Base-by-base conservation (phyloP, 2,888 invertebrate genomes). In the Norana najaformis region DNA sequence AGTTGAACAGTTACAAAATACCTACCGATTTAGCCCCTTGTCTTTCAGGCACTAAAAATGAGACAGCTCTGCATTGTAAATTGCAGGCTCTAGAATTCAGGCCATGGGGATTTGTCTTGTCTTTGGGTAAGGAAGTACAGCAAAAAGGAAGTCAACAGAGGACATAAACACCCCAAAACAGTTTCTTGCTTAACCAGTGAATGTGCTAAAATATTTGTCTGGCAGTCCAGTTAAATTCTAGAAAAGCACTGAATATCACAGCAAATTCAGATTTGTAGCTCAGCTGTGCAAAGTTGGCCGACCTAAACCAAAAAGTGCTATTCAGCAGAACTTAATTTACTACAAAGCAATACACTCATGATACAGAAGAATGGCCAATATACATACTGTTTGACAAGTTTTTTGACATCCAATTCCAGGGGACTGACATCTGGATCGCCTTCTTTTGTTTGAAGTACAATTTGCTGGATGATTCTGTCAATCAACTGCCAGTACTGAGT, bases 391-490 rank as follows among this genome's bases (percentile, higher is more conserved):
- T 97, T 97, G 8, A 98, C 97, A 90, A 98, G 96, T 95, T 98
- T 97, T 92, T 97, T 97, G 11, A 98, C 98, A 94, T 98, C 97
- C 91, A 98, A 97, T 91, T 97, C 96, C 38, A 98, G 96, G 0
- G 98, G 97, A 0, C 97, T 96, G 30, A 97, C 96, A 93, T 98
- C 98, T 13, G 97, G 97, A 94, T 98, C 97, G 93, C 95, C 96
- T 91, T 95, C 95, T 93, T 97, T 96, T 20, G 96, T 97, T 95
- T 98, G 98, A 89, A 98, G 95, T 88, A 98, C 97, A 47, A 99
- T 96, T 95, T 99, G 99, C 95, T 99, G 99, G 36, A 97, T 97
- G 91, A 99, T 97, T 91, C 98, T 96, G 95, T 99, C 99, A 94
- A 99, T 96, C 90, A 99, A 96, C 53, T 98, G 95, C 98, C 99